Evolutionary conservation across 1,140 invertebrate genomes (phyloP).

Genomic region (Archivesica marissinica): DNA sequence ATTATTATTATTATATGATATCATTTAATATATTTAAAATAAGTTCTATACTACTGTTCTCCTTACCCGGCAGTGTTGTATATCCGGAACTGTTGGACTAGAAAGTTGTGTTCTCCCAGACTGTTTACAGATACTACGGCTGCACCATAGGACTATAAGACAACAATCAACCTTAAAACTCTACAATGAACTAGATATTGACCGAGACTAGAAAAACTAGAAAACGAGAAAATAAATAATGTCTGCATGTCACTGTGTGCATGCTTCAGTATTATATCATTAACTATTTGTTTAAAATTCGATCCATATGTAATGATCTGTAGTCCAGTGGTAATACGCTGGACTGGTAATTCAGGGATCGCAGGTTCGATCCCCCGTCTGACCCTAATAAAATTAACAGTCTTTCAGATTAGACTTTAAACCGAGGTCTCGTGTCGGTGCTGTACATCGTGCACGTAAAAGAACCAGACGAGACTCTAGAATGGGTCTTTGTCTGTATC

Average conservation of each 20-base stretch:
- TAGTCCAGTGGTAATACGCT: no score
- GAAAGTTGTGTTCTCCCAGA: constrained; percentile 42
- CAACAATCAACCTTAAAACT: not conserved
- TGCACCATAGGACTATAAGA: constrained; percentile 26
- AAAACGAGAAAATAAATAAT: not conserved
- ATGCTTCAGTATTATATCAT: not conserved
- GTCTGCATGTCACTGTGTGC: not conserved
- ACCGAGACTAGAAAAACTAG: not conserved
- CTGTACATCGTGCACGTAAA: no score
- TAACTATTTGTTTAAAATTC: not conserved
- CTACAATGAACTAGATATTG: not conserved
- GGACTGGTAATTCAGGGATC: no score
- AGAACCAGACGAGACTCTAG: no score
- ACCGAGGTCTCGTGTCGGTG: no score
- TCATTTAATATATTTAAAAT: no score
- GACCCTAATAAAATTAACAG: no score
- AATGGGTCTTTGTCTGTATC: no score
- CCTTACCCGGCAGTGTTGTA: constrained; percentile 28
- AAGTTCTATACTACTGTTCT: not conserved
- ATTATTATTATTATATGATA: no score
- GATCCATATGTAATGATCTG: no score
- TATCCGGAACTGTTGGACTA: constrained; percentile 22
- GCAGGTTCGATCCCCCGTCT: no score
- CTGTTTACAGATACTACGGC: constrained; percentile 50
- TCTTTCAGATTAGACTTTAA: no score